phyloP scores from a whole-genome alignment of 2,888 invertebrate genomes.

The Sesia bembeciformis region DNA sequence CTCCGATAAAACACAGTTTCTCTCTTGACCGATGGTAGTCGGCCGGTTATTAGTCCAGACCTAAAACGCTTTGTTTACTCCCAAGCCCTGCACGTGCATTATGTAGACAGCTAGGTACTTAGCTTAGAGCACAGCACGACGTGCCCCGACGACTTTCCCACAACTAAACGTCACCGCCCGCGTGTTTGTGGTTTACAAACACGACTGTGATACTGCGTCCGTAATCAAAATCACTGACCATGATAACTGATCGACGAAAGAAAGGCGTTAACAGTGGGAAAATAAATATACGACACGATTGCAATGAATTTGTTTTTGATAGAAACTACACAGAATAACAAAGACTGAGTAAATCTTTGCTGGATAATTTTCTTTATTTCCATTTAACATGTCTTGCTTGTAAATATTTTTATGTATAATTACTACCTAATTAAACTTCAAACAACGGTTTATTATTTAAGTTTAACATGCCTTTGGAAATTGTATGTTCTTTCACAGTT shows the following conservation, averaged over 20 bases:
- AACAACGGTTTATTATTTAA: too few species aligned
- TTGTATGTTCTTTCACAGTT: too few species aligned
- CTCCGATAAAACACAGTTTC: too few species aligned
- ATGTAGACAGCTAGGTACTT: slow-evolving; percentile 9
- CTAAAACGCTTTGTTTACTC: slow-evolving; percentile 9
- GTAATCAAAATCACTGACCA: slow-evolving; percentile 3
- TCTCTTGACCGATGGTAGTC: too few species aligned
- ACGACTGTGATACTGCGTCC: slow-evolving; percentile 15
- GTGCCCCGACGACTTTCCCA: slow-evolving; percentile 9
- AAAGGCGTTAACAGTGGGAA: slow-evolving; percentile 29
- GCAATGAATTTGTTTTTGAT: not conserved
- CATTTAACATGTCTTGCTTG: too few species aligned
- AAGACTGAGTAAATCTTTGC: slow-evolving; percentile 8
- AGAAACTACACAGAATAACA: not conserved
- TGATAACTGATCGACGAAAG: slow-evolving; percentile 24
- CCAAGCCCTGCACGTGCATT: slow-evolving; percentile 9
- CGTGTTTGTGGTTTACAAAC: slow-evolving; percentile 25
- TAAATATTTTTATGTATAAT: too few species aligned
- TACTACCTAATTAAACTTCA: too few species aligned
- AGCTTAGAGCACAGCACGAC: not conserved
- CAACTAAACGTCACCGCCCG: slow-evolving; percentile 11
- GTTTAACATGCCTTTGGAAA: too few species aligned
- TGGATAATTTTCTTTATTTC: too few species aligned
- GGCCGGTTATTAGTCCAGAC: not conserved
- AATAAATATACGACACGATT: slow-evolving; percentile 24